Conservation (phyloP, 1,140 invertebrate species). For the Pseudomyrmex cubaensis region DNA sequence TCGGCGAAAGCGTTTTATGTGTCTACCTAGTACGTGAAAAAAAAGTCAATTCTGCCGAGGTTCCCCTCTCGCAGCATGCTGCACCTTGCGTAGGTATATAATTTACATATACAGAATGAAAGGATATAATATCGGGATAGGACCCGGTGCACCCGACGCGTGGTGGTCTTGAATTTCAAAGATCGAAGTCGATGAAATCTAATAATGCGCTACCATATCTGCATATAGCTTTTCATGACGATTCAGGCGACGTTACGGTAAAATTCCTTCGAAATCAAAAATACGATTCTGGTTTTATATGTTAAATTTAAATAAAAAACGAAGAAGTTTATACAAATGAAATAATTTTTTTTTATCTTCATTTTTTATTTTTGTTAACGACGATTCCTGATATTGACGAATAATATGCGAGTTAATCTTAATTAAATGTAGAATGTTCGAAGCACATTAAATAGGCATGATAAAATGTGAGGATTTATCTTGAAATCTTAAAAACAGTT, state of each 20-base stretch:
- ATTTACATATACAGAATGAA: slow-evolving; percentile 43
- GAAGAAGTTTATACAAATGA: too few species aligned
- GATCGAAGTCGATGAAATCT: slow-evolving; percentile 3
- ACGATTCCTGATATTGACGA: too few species aligned
- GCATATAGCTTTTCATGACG: background rate
- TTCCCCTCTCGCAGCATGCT: slow-evolving; percentile 8
- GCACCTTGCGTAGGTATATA: slow-evolving; percentile 34
- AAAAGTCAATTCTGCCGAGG: slow-evolving; percentile 26
- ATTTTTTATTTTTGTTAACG: too few species aligned
- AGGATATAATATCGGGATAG: slow-evolving; percentile 22
- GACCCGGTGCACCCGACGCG: background rate
- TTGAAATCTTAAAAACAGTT: too few species aligned
- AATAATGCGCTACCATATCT: background rate
- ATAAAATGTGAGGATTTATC: too few species aligned
- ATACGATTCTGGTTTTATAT: too few species aligned
- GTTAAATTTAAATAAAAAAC: too few species aligned
- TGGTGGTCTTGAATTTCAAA: slow-evolving; percentile 28
- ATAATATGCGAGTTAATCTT: too few species aligned
- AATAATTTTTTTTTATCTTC: too few species aligned
- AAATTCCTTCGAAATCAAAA: background rate
- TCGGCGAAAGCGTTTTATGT: slow-evolving; percentile 51
- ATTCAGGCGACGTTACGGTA: background rate
- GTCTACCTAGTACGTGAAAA: slow-evolving; percentile 26
- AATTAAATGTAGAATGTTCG: too few species aligned
- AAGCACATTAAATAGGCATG: too few species aligned